Evolutionary conservation across 2,888 invertebrate genomes (phyloP), one percentile per base, ranked within the genome.

Genomic region (Luffia ferchaultella): DNA sequence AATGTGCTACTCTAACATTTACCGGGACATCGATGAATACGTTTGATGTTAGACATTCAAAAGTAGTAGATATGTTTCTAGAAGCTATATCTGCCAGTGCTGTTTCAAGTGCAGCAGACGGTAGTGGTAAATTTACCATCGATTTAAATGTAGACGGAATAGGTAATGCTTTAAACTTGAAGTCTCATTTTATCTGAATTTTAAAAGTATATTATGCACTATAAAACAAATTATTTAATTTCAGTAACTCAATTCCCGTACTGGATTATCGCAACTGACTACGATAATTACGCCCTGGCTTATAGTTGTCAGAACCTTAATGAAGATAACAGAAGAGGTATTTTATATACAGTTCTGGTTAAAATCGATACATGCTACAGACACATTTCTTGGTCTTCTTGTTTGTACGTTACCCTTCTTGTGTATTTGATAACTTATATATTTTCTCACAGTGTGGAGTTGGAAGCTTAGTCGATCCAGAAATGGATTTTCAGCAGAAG

Each of bases 391-490:
- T n/a, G n/a, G n/a, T n/a, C n/a, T n/a, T n/a, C n/a, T n/a, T n/a
- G n/a, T n/a, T n/a, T n/a, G n/a, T n/a, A n/a, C n/a, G n/a, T n/a
- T n/a, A n/a, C n/a, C n/a, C n/a, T n/a, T n/a, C n/a, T n/a, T n/a
- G n/a, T n/a, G n/a, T n/a, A 42, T n/a, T 7, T 42, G n/a, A 42
- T 42, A n/a, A n/a, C 43, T 42, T 42, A 42, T 30, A 42, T 17
- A 51, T 50, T 53, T 45, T 46, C n/a, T 63, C 59, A 42, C 54
- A 67, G 68, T 68, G 2, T 59, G 55, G 57, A 74, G 75, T 49
- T 78, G 78, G 78, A 77, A 77, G 54, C 57, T 79, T 0, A 75
- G 77, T 52, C 65, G 71, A 17, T 60, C 65, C 0, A 66, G 60
- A 30, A 7, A 3, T 3, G 50, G 55, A 18, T 57, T 74, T 7